phyloP scores from a whole-genome alignment of 2,888 invertebrate genomes.

The Dendrolimus houi region DNA sequence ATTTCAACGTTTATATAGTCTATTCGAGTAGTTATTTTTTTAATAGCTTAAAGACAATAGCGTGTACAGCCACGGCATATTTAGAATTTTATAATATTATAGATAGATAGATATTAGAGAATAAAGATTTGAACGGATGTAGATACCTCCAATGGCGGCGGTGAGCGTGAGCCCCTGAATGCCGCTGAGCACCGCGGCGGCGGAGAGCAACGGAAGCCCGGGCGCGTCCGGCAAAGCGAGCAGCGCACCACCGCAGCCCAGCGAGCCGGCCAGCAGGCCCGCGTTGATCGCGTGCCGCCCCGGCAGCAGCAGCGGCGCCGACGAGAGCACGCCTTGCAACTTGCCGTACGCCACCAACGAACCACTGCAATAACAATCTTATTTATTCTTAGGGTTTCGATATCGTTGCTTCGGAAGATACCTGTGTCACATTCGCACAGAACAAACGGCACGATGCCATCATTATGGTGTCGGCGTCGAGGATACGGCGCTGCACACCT shows the following conservation, averaged over 20 bases:
- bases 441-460: too few relatives aligned
- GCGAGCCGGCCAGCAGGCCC: slow-evolving; percentile 80
- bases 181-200: slow-evolving; percentile 86
- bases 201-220: slow-evolving; percentile 84
- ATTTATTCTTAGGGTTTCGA: too few relatives aligned
- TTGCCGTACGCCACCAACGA: slow-evolving; percentile 93
- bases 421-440: too few relatives aligned
- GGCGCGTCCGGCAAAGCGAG: slow-evolving; percentile 77
- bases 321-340: slow-evolving; percentile 87
- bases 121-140: not conserved
- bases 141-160: slow-evolving; percentile 88
- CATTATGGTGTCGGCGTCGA: too few relatives aligned
- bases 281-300: slow-evolving; percentile 88
- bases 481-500: too few relatives aligned
- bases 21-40: too few relatives aligned
- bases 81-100: too few relatives aligned
- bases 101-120: too few relatives aligned
- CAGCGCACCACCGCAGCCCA: slow-evolving; percentile 83
- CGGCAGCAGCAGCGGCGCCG: slow-evolving; percentile 88
- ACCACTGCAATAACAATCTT: slow-evolving; percentile 73
- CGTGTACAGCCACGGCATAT: too few relatives aligned
- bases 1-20: too few relatives aligned
- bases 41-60: too few relatives aligned
- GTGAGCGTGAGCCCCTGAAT: slow-evolving; percentile 92
- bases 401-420: too few relatives aligned